phyloP scores from a whole-genome alignment of 2,797 vertebrate genomes.

The Myotis myotis region DNA sequence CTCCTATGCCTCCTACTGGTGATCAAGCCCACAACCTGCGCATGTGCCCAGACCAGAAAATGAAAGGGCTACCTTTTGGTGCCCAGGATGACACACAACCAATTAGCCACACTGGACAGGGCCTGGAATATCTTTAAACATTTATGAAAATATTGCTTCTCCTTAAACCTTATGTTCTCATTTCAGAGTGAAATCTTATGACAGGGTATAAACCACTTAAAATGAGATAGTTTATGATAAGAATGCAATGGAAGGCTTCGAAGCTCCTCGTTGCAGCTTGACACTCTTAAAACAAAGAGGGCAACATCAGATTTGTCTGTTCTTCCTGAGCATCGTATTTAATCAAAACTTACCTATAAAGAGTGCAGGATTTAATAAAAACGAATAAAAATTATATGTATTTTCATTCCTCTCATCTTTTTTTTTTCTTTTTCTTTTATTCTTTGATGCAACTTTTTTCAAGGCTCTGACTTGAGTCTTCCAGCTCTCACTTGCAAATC shows the following conservation, averaged over 20 bases:
- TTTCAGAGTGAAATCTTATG: background rate
- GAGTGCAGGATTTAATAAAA: background rate
- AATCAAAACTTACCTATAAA: conserved; percentile 3
- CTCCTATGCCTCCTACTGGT: background rate
- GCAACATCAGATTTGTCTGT: accelerated
- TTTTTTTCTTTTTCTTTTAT: background rate
- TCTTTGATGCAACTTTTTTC: background rate
- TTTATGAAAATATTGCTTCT: conserved; percentile 5
- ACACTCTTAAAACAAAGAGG: background rate
- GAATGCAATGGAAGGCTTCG: background rate
- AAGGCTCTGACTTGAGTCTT: background rate
- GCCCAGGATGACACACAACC: background rate
- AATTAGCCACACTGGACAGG: background rate
- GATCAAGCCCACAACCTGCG: background rate
- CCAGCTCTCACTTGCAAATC: conserved; percentile 34
- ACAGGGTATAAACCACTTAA: background rate
- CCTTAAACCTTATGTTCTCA: background rate
- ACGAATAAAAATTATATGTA: background rate
- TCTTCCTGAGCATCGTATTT: background rate
- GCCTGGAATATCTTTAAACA: conserved; percentile 22
- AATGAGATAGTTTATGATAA: background rate
- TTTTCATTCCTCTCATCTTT: background rate
- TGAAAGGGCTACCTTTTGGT: background rate
- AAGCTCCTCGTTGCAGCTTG: background rate
- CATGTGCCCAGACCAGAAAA: background rate